Percentiles rank a stretch among this genome's conserved stretches.
These are phyloP conservation scores for Miichthys miiuy DNA, from an alignment of 2,797 vertebrate species.

Conservation along the genomic window DNA sequence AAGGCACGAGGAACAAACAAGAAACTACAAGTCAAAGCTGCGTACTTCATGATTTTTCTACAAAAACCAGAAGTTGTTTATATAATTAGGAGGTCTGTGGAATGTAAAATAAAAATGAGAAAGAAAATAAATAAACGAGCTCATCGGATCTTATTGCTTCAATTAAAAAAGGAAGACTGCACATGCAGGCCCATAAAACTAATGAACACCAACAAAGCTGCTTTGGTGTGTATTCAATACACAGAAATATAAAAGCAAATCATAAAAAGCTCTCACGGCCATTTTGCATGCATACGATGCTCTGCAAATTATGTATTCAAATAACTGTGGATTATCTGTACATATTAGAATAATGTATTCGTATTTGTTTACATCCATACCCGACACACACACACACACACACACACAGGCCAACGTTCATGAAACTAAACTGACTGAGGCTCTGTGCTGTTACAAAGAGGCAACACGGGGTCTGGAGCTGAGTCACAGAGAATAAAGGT, in stretches of 20 bases:
- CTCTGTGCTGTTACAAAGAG: conserved; percentile 41
- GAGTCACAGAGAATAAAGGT: conserved; percentile 57
- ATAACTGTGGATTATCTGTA: neutral
- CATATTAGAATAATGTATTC: neutral
- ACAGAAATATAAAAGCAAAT: neutral
- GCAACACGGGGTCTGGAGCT: conserved; percentile 45
- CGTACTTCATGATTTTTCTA: neutral
- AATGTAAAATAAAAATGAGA: neutral
- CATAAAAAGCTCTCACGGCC: neutral
- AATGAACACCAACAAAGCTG: neutral
- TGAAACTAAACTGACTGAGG: conserved; percentile 20
- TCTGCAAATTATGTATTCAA: neutral
- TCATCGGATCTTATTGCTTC: neutral
- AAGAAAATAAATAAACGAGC: neutral
- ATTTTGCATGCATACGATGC: neutral
- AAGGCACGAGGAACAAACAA: conserved; percentile 7
- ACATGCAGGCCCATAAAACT: neutral
- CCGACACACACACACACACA: neutral
- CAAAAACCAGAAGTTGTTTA: neutral
- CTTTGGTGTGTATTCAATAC: neutral
- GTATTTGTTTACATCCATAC: neutral
- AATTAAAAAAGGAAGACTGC: neutral
- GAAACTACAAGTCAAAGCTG: neutral
- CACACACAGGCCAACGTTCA: neutral
- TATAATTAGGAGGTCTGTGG: neutral